phyloP scores from a whole-genome alignment of 1,140 invertebrate genomes.

The Pararge aegeria region DNA sequence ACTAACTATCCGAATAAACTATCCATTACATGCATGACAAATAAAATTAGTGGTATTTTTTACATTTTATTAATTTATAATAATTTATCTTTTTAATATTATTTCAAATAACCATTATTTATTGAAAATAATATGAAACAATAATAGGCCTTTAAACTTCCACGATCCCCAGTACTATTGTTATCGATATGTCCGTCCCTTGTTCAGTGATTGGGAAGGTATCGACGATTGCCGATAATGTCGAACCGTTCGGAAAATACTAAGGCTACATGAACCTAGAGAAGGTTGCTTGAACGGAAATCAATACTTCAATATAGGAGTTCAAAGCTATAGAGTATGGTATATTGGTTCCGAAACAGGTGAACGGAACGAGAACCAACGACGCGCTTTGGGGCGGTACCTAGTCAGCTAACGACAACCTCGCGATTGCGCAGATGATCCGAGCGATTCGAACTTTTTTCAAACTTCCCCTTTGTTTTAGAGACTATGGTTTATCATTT shows the following conservation, averaged over 20 bases:
- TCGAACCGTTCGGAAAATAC: conserved; percentile 79
- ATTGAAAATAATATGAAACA: too few species aligned
- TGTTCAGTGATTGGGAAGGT: conserved; percentile 46
- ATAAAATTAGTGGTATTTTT: too few species aligned
- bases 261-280: conserved; percentile 64
- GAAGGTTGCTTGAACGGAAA: conserved; percentile 71
- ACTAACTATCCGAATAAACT: too few species aligned
- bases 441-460: too few species aligned
- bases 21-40: too few species aligned
- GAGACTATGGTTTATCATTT: too few species aligned
- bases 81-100: too few species aligned
- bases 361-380: conserved; percentile 30
- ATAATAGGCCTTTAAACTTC: too few species aligned
- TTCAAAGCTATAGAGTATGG: conserved; percentile 52
- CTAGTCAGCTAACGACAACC: not conserved
- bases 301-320: conserved; percentile 73
- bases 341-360: conserved; percentile 52
- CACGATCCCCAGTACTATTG: too few species aligned
- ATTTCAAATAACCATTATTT: too few species aligned
- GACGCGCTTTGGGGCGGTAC: conserved; percentile 5
- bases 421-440: not conserved
- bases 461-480: too few species aligned
- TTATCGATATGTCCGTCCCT: conserved; percentile 28
- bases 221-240: conserved; percentile 79
- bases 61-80: too few species aligned